A percentile compares a stretch with the other conserved stretches of the same genome.
phyloP scores from a whole-genome alignment of 2,797 vertebrate species.

The Apogon hyalosoma region DNA sequence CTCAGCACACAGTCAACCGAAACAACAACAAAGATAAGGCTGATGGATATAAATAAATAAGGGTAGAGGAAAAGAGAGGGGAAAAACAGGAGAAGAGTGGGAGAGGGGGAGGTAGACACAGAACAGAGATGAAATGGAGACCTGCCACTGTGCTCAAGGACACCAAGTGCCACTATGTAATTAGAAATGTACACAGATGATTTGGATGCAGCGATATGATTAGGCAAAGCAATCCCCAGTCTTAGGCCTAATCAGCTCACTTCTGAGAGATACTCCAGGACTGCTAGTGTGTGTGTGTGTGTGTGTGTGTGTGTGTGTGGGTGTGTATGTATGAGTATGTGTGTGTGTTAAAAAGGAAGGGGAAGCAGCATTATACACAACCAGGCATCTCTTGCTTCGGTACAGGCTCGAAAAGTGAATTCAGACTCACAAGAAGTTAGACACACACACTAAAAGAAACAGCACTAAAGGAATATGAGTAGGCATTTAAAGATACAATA shows the following conservation, averaged over 20 bases:
- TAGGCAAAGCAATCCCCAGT: slow-evolving; percentile 84
- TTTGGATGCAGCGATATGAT: slow-evolving; percentile 87
- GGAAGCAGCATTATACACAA: slow-evolving; percentile 34
- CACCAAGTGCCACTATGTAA: slow-evolving; percentile 83
- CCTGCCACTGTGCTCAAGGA: slow-evolving; percentile 87
- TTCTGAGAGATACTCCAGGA: slow-evolving; percentile 83
- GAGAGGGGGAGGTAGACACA: slow-evolving; percentile 44
- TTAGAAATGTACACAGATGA: slow-evolving; percentile 90
- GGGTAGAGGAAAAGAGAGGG: slow-evolving; percentile 40
- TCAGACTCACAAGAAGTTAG: slow-evolving; percentile 33
- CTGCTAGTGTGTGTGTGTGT: slow-evolving; percentile 42
- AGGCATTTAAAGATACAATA: slow-evolving; percentile 11
- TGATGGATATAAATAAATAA: slow-evolving; percentile 74
- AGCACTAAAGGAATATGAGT: slow-evolving; percentile 1
- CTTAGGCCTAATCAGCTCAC: slow-evolving; percentile 87
- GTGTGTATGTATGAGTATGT: no score
- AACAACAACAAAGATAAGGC: slow-evolving; percentile 80
- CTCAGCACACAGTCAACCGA: slow-evolving; percentile 72
- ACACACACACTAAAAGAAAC: slow-evolving; percentile 28
- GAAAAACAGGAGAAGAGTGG: slow-evolving; percentile 48
- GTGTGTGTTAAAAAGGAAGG: slow-evolving; percentile 21
- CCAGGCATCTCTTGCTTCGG: slow-evolving; percentile 25
- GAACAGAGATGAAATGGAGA: slow-evolving; percentile 84
- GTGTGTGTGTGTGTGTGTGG: slow-evolving; percentile 35
- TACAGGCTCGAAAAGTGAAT: slow-evolving; percentile 34